Evolutionary conservation across 2,888 invertebrate genomes (phyloP), one percentile per base, ranked within the genome.

Genomic region (Pyralis farinalis): DNA sequence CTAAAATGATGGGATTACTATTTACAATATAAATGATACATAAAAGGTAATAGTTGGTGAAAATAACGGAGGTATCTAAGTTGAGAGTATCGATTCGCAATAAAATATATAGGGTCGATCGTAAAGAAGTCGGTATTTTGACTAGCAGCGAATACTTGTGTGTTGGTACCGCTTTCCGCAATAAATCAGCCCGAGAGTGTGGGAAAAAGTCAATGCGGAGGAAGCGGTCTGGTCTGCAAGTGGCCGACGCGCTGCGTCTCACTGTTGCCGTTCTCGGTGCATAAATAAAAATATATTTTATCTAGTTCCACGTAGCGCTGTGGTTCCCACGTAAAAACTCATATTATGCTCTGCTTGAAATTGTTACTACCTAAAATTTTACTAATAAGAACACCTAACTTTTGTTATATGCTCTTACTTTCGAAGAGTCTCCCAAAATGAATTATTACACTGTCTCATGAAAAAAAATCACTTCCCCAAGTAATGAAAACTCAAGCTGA

Each of bases 401-500:
- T 77, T 63, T 48, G 50, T 58, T 58, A 52, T 66, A 56, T 61
- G 58, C 55, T 60, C 58, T 58, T 75, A 81, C 67, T 79, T 83
- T 68, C 56, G 63, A 64, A 84, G 78, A 63, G 71, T 62, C 62
- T 69, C 65, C 62, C 74, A 71, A 82, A 83, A 84, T 88, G 83
- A 87, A 84, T 85, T 85, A 87, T 87, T 86, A 84, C 78, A 71
- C 76, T 72, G 79, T 78, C 78, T 74, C 71, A 70, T 70, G 76
- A 78, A 85, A 82, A n/a, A 83, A 86, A 85, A 85, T 81, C 80
- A 84, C 82, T 83, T 79, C 71, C 53, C 67, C 71, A 59, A 81
- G 82, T 87, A 87, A 87, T 87, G 85, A 88, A 88, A 88, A 82
- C 82, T 85, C 76, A 58, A 76, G 76, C 74, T 79, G 84, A 84